Conservation (phyloP, 2,888 invertebrate genomes). For the Aspidiotus rigidus region DNA sequence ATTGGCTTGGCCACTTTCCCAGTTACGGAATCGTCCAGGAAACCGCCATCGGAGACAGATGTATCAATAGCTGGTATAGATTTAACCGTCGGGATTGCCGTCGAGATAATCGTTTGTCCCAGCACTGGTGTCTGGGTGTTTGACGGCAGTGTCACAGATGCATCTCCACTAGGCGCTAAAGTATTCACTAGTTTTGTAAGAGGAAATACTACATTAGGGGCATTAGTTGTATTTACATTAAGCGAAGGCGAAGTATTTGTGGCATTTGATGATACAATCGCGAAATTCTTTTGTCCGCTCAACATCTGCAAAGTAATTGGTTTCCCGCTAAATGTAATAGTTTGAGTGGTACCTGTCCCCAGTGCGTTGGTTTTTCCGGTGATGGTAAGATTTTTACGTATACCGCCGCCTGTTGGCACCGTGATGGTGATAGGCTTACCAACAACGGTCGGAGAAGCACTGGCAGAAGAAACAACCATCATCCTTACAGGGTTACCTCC, state of each 20-base stretch:
- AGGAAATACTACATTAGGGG: constrained; percentile 22
- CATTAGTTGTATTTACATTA: constrained; percentile 4
- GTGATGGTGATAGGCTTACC: constrained; percentile 62
- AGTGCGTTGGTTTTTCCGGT: constrained; percentile 46
- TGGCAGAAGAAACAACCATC: constrained; percentile 51
- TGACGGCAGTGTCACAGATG: not conserved
- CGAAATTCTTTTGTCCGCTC: constrained; percentile 54
- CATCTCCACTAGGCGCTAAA: not conserved
- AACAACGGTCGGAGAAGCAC: constrained; percentile 47
- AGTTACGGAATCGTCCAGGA: constrained; percentile 28
- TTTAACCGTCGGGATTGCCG: constrained; percentile 3
- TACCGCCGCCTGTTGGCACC: constrained; percentile 48
- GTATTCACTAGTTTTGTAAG: constrained; percentile 27
- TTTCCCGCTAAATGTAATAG: constrained; percentile 59
- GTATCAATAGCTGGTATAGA: constrained; percentile 7
- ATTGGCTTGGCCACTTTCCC: constrained; percentile 2
- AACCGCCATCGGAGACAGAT: constrained; percentile 15
- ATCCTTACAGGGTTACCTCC: constrained; percentile 41
- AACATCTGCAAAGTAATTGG: constrained; percentile 64
- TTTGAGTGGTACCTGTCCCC: constrained; percentile 40
- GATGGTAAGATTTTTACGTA: constrained; percentile 54
- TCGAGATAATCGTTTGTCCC: constrained; percentile 16
- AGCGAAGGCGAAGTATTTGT: not conserved
- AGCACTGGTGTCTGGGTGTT: not conserved
- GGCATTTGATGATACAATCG: constrained; percentile 42